phyloP scores from a whole-genome alignment of 2,888 invertebrate genomes.

The Blastobasis lacticolella region DNA sequence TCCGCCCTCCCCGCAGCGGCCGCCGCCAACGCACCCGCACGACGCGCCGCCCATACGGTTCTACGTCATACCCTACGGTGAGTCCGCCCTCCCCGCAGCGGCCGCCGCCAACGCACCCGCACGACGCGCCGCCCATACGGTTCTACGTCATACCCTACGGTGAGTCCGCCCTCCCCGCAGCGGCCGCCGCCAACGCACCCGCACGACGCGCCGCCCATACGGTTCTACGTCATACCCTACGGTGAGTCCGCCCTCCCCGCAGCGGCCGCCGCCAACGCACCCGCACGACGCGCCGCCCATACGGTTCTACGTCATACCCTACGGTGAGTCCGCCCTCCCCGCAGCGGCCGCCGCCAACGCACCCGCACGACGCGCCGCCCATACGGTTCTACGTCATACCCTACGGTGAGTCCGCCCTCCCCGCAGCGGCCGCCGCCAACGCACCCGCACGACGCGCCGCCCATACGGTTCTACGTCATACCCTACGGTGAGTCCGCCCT shows the following conservation, averaged over 20 bases:
- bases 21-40: conserved; percentile 86
- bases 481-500: conserved; percentile 79
- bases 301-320: conserved; percentile 90
- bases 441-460: conserved; percentile 93
- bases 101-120: conserved; percentile 85
- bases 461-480: conserved; percentile 89
- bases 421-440: too few relatives aligned
- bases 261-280: conserved; percentile 88
- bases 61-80: conserved; percentile 88
- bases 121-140: conserved; percentile 91
- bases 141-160: conserved; percentile 92
- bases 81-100: conserved; percentile 14
- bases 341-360: too few relatives aligned
- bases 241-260: conserved; percentile 65
- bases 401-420: conserved; percentile 72
- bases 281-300: conserved; percentile 94
- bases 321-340: conserved; percentile 73
- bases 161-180: conserved; percentile 24
- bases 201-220: conserved; percentile 91
- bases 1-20: conserved; percentile 3
- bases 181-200: conserved; percentile 84
- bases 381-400: conserved; percentile 93
- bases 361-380: conserved; percentile 92
- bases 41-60: conserved; percentile 93
- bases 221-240: conserved; percentile 91